phyloP scores from a whole-genome alignment of 2,113 vertebrate species.

The Dendrocopos noguchii region DNA sequence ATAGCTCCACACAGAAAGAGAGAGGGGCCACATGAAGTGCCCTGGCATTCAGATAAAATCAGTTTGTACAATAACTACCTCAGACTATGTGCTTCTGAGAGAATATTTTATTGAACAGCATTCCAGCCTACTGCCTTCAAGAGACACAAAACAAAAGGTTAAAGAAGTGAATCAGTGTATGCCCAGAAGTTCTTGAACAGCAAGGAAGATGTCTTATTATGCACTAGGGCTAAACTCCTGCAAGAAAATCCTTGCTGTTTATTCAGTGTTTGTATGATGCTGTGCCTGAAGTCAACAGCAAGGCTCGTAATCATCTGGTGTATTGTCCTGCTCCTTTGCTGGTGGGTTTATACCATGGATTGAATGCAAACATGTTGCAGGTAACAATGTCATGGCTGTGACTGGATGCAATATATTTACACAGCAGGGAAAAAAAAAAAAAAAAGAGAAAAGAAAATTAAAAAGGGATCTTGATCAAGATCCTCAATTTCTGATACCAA shows the following conservation, averaged over 20 bases:
- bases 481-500: background rate
- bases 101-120: background rate
- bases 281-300: background rate
- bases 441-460: background rate
- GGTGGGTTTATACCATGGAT: background rate
- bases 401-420: background rate
- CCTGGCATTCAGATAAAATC: conserved; percentile 34
- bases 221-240: background rate
- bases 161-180: background rate
- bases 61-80: background rate
- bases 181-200: background rate
- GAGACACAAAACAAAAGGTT: conserved; percentile 20
- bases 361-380: background rate
- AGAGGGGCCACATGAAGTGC: background rate
- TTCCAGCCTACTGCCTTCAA: background rate
- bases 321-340: background rate
- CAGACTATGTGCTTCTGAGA: background rate
- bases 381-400: background rate
- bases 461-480: background rate
- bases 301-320: background rate
- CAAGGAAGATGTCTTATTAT: background rate
- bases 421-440: no score
- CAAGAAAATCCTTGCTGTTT: background rate
- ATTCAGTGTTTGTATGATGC: background rate
- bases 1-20: background rate